Base-by-base conservation (phyloP, 2,888 invertebrate species). In the Chelonus formosanus region DNA sequence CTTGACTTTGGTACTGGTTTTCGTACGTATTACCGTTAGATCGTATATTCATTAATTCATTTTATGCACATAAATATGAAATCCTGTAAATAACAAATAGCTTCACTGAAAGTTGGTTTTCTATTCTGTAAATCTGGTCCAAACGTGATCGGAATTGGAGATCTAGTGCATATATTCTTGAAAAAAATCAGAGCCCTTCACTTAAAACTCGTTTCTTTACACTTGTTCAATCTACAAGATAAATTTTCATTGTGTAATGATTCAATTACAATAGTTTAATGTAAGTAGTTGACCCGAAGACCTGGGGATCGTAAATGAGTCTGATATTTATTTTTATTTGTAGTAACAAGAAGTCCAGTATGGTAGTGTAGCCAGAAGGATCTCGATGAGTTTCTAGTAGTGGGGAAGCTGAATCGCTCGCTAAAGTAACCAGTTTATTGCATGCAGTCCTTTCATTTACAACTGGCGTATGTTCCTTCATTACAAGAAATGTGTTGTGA, bases 351-450 rank as follows among this genome's bases (percentile, higher is more conserved):
- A 34, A 56, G 44, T 57, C 5, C 61, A 7, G 36, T 45, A 31
- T 43, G 52, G 36, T 10, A 43, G 56, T 59, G 53, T 59, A 32
- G 34, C 40, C 45, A 57, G 44, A 56, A 61, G 52, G 44, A 43
- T 44, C 44, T 20, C 35, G 55, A 32, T 58, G 58, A 44, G 8
- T 61, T 36, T 55, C 31, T 44, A 57, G 66, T 64, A 62, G 73
- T 69, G 69, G 71, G 67, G 70, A 53, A 61, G 55, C 52, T 60
- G 64, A 67, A 71, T 69, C 70, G 65, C 65, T 63, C 58, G 56
- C 60, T 63, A 58, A 67, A 69, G 67, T 63, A 70, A 71, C 71
- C 73, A 73, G 73, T 73, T 71, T 69, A 71, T 57, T 68, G 68
- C 64, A 65, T 67, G 63, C 68, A 67, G 70, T 70, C 60, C 66